Percentiles rank a stretch among this genome's conserved stretches.
phyloP scores from a whole-genome alignment of 2,888 invertebrate species.

The Mythimna pallens region DNA sequence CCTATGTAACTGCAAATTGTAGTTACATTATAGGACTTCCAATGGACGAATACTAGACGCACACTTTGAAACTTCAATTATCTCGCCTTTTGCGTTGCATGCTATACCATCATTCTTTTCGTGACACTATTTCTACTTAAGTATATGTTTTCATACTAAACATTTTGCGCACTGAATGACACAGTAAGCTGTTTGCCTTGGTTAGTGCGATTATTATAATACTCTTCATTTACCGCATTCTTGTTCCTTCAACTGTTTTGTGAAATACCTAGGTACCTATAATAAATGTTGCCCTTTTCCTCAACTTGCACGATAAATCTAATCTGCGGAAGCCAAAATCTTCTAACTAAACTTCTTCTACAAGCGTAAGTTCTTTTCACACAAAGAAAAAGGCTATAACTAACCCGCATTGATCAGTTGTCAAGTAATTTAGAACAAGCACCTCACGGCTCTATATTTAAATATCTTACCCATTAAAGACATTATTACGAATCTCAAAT shows the following conservation, averaged over 20 bases:
- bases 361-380: neutral
- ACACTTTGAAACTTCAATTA: constrained; percentile 19
- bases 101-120: constrained; percentile 16
- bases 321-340: constrained; percentile 13
- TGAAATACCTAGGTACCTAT: neutral
- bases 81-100: constrained; percentile 19
- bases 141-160: constrained; percentile 2
- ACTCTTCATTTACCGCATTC: constrained; percentile 22
- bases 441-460: constrained; percentile 36
- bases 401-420: constrained; percentile 43
- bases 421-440: constrained; percentile 46
- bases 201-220: constrained; percentile 3
- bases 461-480: constrained; percentile 45
- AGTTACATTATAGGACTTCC: constrained; percentile 9
- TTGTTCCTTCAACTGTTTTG: constrained; percentile 15
- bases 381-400: constrained; percentile 20
- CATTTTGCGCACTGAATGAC: constrained; percentile 34
- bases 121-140: constrained; percentile 21
- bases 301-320: constrained; percentile 1
- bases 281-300: neutral
- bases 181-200: constrained; percentile 36
- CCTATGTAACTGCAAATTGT: neutral
- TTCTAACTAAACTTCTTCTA: constrained; percentile 14
- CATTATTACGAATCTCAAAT: constrained; percentile 58
- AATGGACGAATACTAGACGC: neutral